Evolutionary conservation across 2,113 vertebrate species (phyloP).

Genomic region (Pseudorasbora parva): DNA sequence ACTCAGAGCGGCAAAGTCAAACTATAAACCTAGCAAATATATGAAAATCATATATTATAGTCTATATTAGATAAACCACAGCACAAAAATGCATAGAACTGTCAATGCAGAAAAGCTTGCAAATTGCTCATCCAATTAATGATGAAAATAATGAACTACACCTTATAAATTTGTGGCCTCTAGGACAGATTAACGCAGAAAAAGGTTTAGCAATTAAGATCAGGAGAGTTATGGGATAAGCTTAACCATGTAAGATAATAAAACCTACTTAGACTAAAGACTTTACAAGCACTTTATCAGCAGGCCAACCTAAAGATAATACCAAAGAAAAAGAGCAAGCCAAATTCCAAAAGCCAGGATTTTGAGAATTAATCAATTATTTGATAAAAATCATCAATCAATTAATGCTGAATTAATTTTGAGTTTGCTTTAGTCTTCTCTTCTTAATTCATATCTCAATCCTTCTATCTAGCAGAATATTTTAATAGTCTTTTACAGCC

Average conservation of each 20-base stretch:
- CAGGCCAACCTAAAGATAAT: conserved; percentile 72
- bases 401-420: conserved; percentile 73
- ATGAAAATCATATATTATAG: conserved; percentile 6
- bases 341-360: conserved; percentile 59
- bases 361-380: conserved; percentile 82
- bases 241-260: conserved; percentile 73
- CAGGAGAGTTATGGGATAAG: conserved; percentile 68
- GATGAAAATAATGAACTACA: conserved; percentile 73
- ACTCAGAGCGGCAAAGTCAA: not conserved
- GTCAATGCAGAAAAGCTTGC: conserved; percentile 71
- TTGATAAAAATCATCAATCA: conserved; percentile 84
- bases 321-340: conserved; percentile 68
- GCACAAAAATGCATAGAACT: conserved; percentile 60
- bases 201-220: conserved; percentile 70
- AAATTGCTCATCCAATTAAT: conserved; percentile 69
- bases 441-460: conserved; percentile 54
- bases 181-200: conserved; percentile 66
- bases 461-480: conserved; percentile 43
- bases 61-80: conserved; percentile 50
- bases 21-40: not conserved
- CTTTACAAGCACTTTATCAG: conserved; percentile 60
- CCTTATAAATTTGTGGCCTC: conserved; percentile 58
- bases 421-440: conserved; percentile 54
- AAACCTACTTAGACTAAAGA: conserved; percentile 60
- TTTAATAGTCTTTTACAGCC: conserved; percentile 5